Percentiles rank a stretch among this genome's conserved stretches.
phyloP scores from a whole-genome alignment of 2,888 invertebrate genomes.

The Ochropleura plecta region DNA sequence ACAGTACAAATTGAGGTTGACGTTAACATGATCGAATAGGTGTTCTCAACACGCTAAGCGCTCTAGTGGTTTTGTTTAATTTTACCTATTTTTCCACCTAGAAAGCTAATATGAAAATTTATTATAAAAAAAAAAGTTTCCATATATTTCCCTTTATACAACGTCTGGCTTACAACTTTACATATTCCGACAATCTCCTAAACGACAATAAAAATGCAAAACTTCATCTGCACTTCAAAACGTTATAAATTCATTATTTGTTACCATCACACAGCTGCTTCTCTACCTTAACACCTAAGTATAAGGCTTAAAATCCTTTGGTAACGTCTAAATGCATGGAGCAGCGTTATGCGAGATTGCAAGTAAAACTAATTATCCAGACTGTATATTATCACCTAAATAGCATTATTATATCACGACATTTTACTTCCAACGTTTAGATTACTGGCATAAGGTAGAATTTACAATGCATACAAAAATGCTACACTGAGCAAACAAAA shows the following conservation, averaged over 20 bases:
- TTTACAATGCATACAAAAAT: conserved; percentile 13
- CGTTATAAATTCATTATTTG: conserved; percentile 39
- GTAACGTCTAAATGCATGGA: conserved; percentile 30
- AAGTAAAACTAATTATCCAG: conserved; percentile 61
- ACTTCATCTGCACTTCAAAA: conserved; percentile 37
- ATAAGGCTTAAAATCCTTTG: conserved; percentile 23
- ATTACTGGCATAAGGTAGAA: not conserved
- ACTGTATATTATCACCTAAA: conserved; percentile 57
- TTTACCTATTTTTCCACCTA: not conserved
- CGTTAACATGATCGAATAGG: too few species aligned
- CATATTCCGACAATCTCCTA: conserved; percentile 28
- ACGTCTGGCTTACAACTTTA: not conserved
- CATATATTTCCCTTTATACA: not conserved
- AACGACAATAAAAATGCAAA: conserved; percentile 45
- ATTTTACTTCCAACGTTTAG: conserved; percentile 17
- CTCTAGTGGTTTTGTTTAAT: not conserved
- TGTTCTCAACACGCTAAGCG: too few species aligned
- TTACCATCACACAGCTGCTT: conserved; percentile 1
- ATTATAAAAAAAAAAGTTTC: not conserved
- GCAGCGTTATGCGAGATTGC: conserved; percentile 50
- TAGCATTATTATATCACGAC: conserved; percentile 37
- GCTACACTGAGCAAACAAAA: not conserved
- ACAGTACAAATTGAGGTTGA: too few species aligned
- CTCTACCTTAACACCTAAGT: not conserved
- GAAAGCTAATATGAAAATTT: not conserved